These are phyloP conservation scores for Amphiprion percula DNA, from an alignment of 2,113 vertebrate species.

Conservation along the genomic window DNA sequence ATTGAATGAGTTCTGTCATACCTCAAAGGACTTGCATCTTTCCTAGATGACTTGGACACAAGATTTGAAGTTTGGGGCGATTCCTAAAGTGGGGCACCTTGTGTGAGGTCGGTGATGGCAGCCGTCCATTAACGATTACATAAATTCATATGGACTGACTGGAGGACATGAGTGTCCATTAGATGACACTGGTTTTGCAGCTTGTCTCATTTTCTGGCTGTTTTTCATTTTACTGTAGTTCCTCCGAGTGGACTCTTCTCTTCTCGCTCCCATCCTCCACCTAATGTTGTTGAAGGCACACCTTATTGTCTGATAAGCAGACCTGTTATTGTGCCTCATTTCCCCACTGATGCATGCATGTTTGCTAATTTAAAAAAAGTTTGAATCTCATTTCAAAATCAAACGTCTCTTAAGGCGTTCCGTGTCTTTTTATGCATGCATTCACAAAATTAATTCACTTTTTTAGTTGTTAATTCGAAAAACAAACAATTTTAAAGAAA, in stretches of 20 bases:
- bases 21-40: too few relatives aligned
- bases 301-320: constrained; percentile 4
- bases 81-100: not conserved
- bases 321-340: not conserved
- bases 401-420: not conserved
- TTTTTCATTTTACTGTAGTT: constrained; percentile 9
- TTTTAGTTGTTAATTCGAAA: not conserved
- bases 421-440: not conserved
- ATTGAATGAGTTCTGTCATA: too few relatives aligned
- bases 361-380: too few relatives aligned
- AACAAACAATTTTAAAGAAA: not conserved
- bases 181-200: constrained; percentile 15
- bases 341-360: too few relatives aligned
- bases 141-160: constrained; percentile 18
- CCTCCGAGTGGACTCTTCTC: not conserved
- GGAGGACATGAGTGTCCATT: constrained; percentile 1
- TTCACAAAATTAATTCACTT: not conserved
- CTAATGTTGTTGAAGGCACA: constrained; percentile 2
- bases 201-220: constrained; percentile 5
- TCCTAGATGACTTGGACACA: not conserved
- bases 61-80: not conserved
- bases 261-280: not conserved
- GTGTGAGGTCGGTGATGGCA: constrained; percentile 8
- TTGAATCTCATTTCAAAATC: not conserved
- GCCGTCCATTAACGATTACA: constrained; percentile 18